Evolutionary conservation across 2,113 vertebrate genomes (phyloP).

Genomic region (Okapia johnstoni): DNA sequence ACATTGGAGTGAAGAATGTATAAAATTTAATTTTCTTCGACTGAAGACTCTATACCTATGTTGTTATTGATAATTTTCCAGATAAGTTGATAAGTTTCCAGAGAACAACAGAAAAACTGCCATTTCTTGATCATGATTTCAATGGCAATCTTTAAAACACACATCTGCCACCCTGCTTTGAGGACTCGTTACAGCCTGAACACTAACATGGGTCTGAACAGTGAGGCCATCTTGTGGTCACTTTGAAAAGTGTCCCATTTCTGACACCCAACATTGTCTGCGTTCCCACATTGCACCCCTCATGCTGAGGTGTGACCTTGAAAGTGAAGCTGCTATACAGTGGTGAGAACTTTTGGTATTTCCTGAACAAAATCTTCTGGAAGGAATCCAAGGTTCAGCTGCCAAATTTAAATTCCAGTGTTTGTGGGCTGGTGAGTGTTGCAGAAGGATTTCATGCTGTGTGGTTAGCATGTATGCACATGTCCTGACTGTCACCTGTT

Average conservation of each 20-base stretch:
- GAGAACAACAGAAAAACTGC: neutral
- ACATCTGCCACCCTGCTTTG: neutral
- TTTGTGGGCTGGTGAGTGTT: neutral
- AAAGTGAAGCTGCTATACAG: neutral
- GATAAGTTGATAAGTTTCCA: neutral
- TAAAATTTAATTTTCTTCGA: neutral
- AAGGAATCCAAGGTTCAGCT: conserved; percentile 5
- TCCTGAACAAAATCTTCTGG: conserved; percentile 22
- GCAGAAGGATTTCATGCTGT: neutral
- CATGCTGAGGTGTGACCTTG: neutral
- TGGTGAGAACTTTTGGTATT: conserved; percentile 17
- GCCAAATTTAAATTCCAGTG: neutral
- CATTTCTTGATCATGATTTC: neutral
- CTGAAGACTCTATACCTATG: neutral
- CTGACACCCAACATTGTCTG: neutral
- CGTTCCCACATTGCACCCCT: neutral
- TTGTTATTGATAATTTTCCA: neutral
- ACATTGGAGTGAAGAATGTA: neutral
- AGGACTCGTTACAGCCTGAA: neutral
- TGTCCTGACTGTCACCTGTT: neutral
- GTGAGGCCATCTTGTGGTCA: conserved; percentile 74
- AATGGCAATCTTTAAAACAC: neutral
- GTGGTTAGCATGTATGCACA: neutral
- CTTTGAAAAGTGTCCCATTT: neutral
- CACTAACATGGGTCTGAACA: neutral